Percentiles rank a stretch among this genome's conserved stretches.
phyloP scores from a whole-genome alignment of 2,797 vertebrate genomes.

The Pempheris klunzingeri region DNA sequence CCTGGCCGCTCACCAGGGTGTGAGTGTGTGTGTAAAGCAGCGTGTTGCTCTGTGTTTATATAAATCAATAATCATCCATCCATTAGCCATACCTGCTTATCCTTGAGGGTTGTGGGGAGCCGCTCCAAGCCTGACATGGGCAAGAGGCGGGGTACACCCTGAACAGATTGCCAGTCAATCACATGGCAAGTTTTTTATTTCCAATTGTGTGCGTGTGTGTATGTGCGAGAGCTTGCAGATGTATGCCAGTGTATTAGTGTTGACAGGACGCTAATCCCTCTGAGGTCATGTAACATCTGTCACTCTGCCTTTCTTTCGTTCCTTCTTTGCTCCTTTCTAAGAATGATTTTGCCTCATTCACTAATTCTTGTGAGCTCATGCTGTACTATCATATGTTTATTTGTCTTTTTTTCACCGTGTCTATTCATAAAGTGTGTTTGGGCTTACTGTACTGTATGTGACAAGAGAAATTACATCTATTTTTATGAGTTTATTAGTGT shows the following conservation, averaged over 20 bases:
- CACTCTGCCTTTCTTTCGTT: conserved; percentile 28
- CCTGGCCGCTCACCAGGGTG: conserved; percentile 27
- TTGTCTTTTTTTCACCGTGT: not conserved
- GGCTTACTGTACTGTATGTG: not conserved
- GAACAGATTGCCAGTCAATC: conserved; percentile 5
- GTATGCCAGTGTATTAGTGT: conserved; percentile 46
- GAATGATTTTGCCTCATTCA: conserved; percentile 36
- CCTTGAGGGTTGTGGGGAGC: not conserved
- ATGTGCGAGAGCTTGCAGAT: conserved; percentile 32
- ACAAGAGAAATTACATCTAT: conserved; percentile 18
- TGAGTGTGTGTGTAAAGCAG: conserved; percentile 14
- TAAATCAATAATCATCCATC: conserved; percentile 17
- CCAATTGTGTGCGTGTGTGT: not conserved
- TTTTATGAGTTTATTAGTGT: conserved; percentile 26
- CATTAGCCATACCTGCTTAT: not conserved
- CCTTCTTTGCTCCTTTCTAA: conserved; percentile 31
- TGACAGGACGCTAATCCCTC: conserved; percentile 59
- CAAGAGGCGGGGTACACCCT: not conserved
- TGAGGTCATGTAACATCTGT: conserved; percentile 59
- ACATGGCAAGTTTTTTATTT: too few species aligned
- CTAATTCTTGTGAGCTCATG: conserved; percentile 8
- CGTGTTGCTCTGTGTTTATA: conserved; percentile 11
- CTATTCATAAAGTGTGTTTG: not conserved
- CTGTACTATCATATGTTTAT: not conserved
- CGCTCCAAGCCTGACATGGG: not conserved